phyloP scores from a whole-genome alignment of 1,140 invertebrate species.

The Drosophila pachea region DNA sequence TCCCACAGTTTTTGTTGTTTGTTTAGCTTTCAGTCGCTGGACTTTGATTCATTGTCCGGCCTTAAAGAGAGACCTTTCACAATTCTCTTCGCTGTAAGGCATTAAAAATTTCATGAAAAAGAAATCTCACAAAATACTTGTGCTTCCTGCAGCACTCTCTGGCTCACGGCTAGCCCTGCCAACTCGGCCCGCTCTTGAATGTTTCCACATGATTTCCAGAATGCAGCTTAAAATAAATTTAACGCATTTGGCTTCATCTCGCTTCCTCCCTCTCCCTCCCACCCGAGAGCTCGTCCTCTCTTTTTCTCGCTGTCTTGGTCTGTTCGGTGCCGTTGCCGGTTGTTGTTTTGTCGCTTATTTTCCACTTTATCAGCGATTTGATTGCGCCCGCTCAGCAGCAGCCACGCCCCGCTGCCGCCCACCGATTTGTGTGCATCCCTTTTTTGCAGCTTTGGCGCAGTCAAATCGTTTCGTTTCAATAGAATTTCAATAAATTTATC shows the following conservation, averaged over 20 bases:
- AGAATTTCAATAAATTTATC: conserved; percentile 78
- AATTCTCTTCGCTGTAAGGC: too few relatives aligned
- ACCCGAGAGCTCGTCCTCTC: too few relatives aligned
- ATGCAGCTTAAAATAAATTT: conserved; percentile 6
- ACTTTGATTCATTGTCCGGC: not conserved
- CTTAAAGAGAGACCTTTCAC: too few relatives aligned
- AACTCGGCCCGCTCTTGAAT: not conserved
- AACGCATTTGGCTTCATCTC: conserved; percentile 6
- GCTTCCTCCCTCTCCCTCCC: not conserved
- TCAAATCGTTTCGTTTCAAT: conserved; percentile 77
- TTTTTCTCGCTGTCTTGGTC: not conserved
- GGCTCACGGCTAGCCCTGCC: too few relatives aligned
- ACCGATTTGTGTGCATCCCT: not conserved
- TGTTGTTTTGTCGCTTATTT: conserved; percentile 64
- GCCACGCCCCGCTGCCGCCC: not conserved
- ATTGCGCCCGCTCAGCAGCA: conserved; percentile 13
- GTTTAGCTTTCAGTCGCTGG: not conserved
- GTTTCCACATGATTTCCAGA: not conserved
- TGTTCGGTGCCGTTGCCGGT: too few relatives aligned
- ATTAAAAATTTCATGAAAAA: too few relatives aligned
- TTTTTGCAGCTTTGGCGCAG: conserved; percentile 40
- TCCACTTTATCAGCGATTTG: conserved; percentile 76
- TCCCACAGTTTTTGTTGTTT: not conserved
- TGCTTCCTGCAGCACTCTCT: too few relatives aligned
- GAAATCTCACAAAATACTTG: too few relatives aligned